Conservation (phyloP, 1,140 invertebrate genomes). For the Musca vetustissima region DNA sequence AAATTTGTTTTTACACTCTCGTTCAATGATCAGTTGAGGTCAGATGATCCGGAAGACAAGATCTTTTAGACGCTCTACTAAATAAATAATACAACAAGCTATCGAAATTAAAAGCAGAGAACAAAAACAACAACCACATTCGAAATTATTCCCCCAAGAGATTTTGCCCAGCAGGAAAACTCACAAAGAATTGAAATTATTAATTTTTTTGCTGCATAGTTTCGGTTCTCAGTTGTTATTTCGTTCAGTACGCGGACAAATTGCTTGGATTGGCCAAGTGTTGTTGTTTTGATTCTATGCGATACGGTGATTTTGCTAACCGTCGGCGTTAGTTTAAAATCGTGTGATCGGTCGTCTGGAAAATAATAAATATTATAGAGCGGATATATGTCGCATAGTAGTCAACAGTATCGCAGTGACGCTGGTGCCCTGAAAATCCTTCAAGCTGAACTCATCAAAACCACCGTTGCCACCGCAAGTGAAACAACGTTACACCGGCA, state of each 20-base stretch:
- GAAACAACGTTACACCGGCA: neutral
- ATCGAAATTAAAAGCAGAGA: constrained; percentile 12
- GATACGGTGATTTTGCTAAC: neutral
- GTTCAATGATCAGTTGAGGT: constrained; percentile 29
- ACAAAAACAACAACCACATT: neutral
- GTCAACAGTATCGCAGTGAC: neutral
- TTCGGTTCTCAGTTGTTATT: no score
- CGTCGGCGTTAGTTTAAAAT: no score
- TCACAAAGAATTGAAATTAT: no score
- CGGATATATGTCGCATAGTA: constrained; percentile 26
- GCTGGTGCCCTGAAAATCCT: constrained; percentile 15
- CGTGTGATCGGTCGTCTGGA: neutral
- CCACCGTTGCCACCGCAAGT: constrained; percentile 5
- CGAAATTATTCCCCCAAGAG: neutral
- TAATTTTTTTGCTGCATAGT: no score
- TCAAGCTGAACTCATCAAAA: constrained; percentile 32
- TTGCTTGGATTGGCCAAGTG: neutral
- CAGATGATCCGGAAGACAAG: constrained; percentile 29
- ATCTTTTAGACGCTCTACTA: constrained; percentile 20
- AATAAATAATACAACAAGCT: constrained; percentile 12
- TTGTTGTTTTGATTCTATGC: neutral
- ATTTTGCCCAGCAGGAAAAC: neutral
- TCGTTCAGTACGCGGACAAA: no score
- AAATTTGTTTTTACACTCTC: constrained; percentile 21
- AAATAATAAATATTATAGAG: constrained; percentile 11